Evolutionary conservation across 2,113 vertebrate genomes (phyloP), one percentile per base, ranked within the genome.

Genomic region (Ictalurus punctatus): DNA sequence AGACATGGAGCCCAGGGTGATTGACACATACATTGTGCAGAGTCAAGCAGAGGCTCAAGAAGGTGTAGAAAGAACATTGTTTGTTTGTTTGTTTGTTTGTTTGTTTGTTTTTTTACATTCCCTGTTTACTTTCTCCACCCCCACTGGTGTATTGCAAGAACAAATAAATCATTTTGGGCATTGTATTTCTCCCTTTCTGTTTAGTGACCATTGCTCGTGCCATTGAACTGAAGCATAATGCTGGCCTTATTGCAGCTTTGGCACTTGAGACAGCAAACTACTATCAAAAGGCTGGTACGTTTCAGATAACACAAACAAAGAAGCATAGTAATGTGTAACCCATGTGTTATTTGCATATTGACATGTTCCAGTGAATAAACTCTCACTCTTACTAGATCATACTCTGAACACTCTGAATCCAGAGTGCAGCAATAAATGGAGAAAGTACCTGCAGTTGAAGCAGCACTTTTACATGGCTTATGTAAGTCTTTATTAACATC

Each of bases 21-120:
- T 96, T 0, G 98, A 99, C n/a, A 94, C 98, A 0, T 99, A 99
- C 34, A 94, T 98, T 84, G 92, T 99, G 83, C 98, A 99, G 92
- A 97, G 97, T 91, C 98, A 99, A 93, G 98, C 98, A 2, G 98
- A 99, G 94, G 98, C 98, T 23, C 98, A 99, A 91, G 98, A 99
- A 98, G 98, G 98, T 99, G 95, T 86, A 56, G 40, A 23, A 37
- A 14, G 12, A 52, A 52, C 9, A 9, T 52, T 30, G 21, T 59
- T 56, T 48, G 44, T 48, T 44, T 44, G 4, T 48, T 6, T 48
- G 44, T 48, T 6, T 48, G 5, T 16, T 16, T 44, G 40, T 40
- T 40, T 44, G n/a, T 40, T 40, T 40, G 37, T 48, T 48, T 48
- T 9, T 16, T 10, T 30, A 14, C 19, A 61, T 10, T 76, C 44